Evolutionary conservation across 1,140 invertebrate genomes (phyloP).

Genomic region (Drosophila nikananu): DNA sequence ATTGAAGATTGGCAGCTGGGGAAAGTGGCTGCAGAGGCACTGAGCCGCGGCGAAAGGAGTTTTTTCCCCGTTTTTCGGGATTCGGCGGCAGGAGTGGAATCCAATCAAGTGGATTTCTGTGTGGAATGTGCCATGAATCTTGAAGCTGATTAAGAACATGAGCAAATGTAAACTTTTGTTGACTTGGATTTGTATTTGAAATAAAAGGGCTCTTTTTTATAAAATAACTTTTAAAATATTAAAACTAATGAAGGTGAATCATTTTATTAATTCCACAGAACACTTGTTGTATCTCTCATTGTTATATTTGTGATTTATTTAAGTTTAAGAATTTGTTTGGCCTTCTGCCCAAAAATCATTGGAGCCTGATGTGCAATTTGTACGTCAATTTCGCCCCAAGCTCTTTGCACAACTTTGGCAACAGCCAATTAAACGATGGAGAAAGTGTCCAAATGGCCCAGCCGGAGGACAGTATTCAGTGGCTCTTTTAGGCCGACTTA

Average conservation of each 20-base stretch:
- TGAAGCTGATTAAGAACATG: slow-evolving; percentile 14
- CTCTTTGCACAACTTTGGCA: slow-evolving; percentile 1
- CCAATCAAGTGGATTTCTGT: slow-evolving; percentile 29
- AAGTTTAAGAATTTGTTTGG: background rate
- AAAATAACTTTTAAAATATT: background rate
- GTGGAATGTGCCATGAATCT: slow-evolving; percentile 7
- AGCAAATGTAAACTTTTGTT: slow-evolving; percentile 4
- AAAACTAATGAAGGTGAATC: no score
- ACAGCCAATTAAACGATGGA: slow-evolving; percentile 32
- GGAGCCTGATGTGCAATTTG: background rate
- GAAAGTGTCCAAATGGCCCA: slow-evolving; percentile 19
- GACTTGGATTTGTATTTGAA: background rate
- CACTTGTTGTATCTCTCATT: no score
- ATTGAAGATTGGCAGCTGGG: slow-evolving; percentile 32
- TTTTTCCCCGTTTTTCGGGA: background rate
- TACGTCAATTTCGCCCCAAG: slow-evolving; percentile 1
- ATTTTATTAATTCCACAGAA: background rate
- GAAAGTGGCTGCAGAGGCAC: slow-evolving; percentile 30
- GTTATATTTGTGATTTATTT: no score
- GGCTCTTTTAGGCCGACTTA: slow-evolving; percentile 38
- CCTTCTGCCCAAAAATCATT: background rate
- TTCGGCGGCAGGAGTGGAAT: slow-evolving; percentile 1
- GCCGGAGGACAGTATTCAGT: slow-evolving; percentile 4
- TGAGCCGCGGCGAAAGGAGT: background rate
- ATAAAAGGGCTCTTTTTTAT: no score